phyloP scores from a whole-genome alignment of 2,888 invertebrate species.

The Drosophila melanosoma region DNA sequence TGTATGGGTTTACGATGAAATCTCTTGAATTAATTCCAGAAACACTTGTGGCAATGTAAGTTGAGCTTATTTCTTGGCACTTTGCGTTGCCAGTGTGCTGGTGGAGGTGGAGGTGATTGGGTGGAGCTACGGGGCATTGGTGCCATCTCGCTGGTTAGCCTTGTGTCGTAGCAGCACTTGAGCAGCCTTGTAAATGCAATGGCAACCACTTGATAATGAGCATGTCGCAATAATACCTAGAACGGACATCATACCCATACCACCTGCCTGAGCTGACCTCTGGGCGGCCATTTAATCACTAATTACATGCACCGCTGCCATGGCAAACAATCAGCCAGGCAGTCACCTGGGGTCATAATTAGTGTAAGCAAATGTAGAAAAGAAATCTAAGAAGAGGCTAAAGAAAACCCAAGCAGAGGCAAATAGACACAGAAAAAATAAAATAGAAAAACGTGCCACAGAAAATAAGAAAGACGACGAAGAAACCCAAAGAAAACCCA shows the following conservation, averaged over 20 bases:
- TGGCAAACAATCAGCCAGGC: constrained; percentile 61
- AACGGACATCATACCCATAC: constrained; percentile 37
- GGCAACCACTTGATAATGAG: constrained; percentile 72
- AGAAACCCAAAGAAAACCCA: constrained; percentile 13
- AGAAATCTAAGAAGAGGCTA: constrained; percentile 61
- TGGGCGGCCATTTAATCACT: constrained; percentile 79
- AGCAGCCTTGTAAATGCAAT: constrained; percentile 50
- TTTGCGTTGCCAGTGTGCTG: background rate
- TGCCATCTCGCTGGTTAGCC: constrained; percentile 23
- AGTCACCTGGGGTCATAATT: constrained; percentile 79
- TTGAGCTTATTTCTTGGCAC: constrained; percentile 21
- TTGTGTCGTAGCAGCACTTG: constrained; percentile 54
- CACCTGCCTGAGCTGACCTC: constrained; percentile 59
- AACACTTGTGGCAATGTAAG: constrained; percentile 33
- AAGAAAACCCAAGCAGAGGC: constrained; percentile 18
- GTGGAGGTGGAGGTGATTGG: background rate
- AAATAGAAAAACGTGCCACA: constrained; percentile 44
- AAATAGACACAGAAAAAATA: constrained; percentile 17
- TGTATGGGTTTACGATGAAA: background rate
- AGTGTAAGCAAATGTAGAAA: constrained; percentile 79
- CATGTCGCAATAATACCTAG: constrained; percentile 58
- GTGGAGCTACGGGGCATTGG: constrained; percentile 19
- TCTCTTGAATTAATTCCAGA: background rate
- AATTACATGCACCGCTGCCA: constrained; percentile 74
- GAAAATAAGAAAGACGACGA: constrained; percentile 4